Evolutionary conservation across 2,888 invertebrate genomes (phyloP).

Genomic region (Cylindroiulus punctatus): DNA sequence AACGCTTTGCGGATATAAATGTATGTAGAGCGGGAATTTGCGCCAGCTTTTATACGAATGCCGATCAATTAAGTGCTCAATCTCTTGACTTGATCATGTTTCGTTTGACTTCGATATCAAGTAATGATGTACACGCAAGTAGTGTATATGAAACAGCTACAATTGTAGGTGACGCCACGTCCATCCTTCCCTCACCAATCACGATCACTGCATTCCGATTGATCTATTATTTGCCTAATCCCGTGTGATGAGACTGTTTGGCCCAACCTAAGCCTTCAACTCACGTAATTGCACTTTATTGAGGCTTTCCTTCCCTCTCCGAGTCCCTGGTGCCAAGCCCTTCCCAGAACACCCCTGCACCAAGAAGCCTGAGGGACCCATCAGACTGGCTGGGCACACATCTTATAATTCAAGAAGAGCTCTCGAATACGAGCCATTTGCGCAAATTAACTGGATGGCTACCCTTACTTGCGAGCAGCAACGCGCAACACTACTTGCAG

Average conservation of each 20-base stretch:
- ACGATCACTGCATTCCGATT: background rate
- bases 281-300: constrained; percentile 6
- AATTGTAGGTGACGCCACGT: background rate
- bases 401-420: constrained; percentile 18
- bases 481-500: background rate
- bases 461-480: background rate
- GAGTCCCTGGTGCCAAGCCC: constrained; percentile 3
- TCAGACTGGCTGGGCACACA: constrained; percentile 10
- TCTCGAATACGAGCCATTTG: background rate
- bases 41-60: background rate
- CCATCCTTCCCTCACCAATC: background rate
- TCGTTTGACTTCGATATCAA: background rate
- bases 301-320: background rate
- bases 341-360: background rate
- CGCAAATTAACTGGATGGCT: constrained; percentile 9
- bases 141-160: background rate
- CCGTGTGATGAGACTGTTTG: background rate
- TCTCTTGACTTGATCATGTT: background rate
- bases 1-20: too few species aligned
- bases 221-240: background rate
- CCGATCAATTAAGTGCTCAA: background rate
- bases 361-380: background rate
- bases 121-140: background rate
- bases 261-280: constrained; percentile 9
- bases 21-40: background rate